phyloP scores from a whole-genome alignment of 30 jellyfish, hydroid and myxozoan genomes.

The Nemopilema nomurai region DNA sequence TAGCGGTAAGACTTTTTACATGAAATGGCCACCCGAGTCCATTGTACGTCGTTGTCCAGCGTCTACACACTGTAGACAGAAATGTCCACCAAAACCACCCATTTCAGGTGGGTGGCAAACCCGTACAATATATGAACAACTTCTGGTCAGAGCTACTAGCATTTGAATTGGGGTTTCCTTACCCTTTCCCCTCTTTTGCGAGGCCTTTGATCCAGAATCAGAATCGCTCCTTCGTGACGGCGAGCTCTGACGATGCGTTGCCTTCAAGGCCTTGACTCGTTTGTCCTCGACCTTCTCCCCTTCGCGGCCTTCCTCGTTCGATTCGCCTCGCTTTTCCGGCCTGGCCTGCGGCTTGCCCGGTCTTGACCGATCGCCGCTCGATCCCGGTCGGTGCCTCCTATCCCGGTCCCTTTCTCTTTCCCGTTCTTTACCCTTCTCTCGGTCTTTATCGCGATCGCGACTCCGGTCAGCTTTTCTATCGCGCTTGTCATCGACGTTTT shows the following conservation, averaged over 20 bases:
- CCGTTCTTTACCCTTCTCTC: slow-evolving; percentile 36
- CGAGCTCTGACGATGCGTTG: slow-evolving; percentile 47
- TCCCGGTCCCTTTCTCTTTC: slow-evolving; percentile 69
- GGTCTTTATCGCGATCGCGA: slow-evolving; percentile 49
- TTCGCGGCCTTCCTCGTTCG: slow-evolving; percentile 21
- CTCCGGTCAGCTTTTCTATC: slow-evolving; percentile 53
- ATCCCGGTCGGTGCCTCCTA: slow-evolving; percentile 32
- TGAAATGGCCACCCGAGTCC: too few species aligned
- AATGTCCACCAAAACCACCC: too few species aligned
- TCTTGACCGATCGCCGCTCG: slow-evolving; percentile 55
- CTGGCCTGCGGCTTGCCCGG: slow-evolving; percentile 30
- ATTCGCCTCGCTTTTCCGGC: slow-evolving; percentile 37
- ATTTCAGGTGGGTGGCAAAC: too few species aligned
- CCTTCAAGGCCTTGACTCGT: slow-evolving; percentile 43
- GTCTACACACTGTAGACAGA: too few species aligned
- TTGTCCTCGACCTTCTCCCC: slow-evolving; percentile 59
- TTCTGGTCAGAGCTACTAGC: neutral
- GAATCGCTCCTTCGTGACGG: slow-evolving; percentile 62
- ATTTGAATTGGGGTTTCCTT: neutral
- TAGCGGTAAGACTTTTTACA: too few species aligned
- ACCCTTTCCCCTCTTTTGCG: slow-evolving; percentile 40
- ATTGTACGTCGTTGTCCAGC: too few species aligned
- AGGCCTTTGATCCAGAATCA: slow-evolving; percentile 48
- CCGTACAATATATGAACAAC: neutral
- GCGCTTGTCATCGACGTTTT: slow-evolving; percentile 47